A percentile compares a stretch with the other conserved stretches of the same genome.
Evolutionary conservation across 2,113 vertebrate species (phyloP).

Genomic region (human): GRCh38 chr6:138089501-138090000

Average conservation of each 20-base stretch:
- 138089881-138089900: neutral
- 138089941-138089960: neutral
- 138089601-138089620: slow-evolving; percentile 57
- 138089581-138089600: slow-evolving; percentile 77
- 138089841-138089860: neutral
- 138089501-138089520: slow-evolving; percentile 66
- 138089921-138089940: neutral
- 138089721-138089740: slow-evolving; percentile 48
- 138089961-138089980: neutral
- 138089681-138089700: neutral
- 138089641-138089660: slow-evolving; percentile 57
- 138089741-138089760: slow-evolving; percentile 44
- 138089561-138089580: slow-evolving; percentile 65
- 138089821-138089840: slow-evolving; percentile 59
- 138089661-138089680: slow-evolving; percentile 59
- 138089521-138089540: slow-evolving; percentile 76
- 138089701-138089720: slow-evolving; percentile 30
- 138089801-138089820: neutral
- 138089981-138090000: neutral
- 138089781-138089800: slow-evolving; percentile 52
- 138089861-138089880: slow-evolving; percentile 44
- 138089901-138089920: neutral
- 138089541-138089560: slow-evolving; percentile 71
- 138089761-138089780: slow-evolving; percentile 49
- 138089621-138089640: slow-evolving; percentile 63